Percentiles rank a stretch among this genome's conserved stretches.
Conservation (phyloP, 1,140 invertebrate species). For the Tachypleus tridentatus region DNA sequence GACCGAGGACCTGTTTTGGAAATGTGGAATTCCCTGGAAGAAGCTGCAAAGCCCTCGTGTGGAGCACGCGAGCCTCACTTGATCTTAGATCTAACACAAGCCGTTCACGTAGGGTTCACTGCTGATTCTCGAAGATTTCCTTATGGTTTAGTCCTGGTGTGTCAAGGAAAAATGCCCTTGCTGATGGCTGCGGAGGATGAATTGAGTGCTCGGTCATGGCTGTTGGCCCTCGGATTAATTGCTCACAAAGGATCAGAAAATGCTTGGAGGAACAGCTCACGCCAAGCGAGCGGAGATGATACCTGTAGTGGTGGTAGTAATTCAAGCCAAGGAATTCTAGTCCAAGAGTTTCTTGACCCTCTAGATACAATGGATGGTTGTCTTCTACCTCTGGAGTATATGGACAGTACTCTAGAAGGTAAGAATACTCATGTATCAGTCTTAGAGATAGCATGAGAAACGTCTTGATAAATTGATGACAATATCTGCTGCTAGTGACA, state of each 20-base stretch:
- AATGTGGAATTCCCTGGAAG: slow-evolving; percentile 21
- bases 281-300: no score
- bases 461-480: no score
- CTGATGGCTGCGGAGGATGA: slow-evolving; percentile 25
- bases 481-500: no score
- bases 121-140: slow-evolving; percentile 23
- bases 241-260: slow-evolving; percentile 18
- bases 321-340: no score
- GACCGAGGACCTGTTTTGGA: slow-evolving; percentile 20
- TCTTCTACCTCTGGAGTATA: no score
- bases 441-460: no score
- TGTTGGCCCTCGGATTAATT: slow-evolving; percentile 23
- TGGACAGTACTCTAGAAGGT: no score
- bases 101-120: slow-evolving; percentile 24
- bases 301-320: no score
- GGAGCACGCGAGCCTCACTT: slow-evolving; percentile 10
- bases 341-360: no score
- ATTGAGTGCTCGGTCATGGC: slow-evolving; percentile 22
- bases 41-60: slow-evolving; percentile 7
- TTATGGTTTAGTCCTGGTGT: slow-evolving; percentile 23
- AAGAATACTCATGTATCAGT: no score
- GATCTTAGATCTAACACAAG: slow-evolving; percentile 19
- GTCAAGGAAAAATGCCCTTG: slow-evolving; percentile 20
- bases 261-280: not conserved
- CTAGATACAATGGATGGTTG: no score